Conservation (phyloP, 2,888 invertebrate species). For the Oscheius onirici region DNA sequence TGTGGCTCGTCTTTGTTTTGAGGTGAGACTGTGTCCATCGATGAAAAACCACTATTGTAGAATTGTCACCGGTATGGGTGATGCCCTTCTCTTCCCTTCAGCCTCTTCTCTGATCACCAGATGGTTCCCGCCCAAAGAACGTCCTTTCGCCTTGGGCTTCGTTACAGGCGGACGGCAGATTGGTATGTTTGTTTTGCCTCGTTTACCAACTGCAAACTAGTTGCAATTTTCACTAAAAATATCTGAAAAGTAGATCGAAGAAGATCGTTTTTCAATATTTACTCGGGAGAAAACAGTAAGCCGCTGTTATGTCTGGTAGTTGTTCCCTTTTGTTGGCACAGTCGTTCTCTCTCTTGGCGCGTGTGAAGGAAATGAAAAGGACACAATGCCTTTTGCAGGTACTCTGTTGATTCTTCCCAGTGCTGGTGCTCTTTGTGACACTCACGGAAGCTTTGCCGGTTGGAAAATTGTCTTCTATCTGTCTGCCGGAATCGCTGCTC, state of each 20-base stretch:
- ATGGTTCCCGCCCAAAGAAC: slow-evolving; percentile 70
- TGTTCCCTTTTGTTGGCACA: too few species aligned
- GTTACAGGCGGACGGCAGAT: slow-evolving; percentile 70
- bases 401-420: slow-evolving; percentile 66
- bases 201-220: neutral
- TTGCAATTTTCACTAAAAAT: neutral
- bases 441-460: slow-evolving; percentile 51
- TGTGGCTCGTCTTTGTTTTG: slow-evolving; percentile 58
- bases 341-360: too few species aligned
- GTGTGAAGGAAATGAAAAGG: too few species aligned
- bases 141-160: slow-evolving; percentile 69
- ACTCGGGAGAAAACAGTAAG: too few species aligned
- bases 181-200: slow-evolving; percentile 36
- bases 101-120: slow-evolving; percentile 65
- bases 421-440: slow-evolving; percentile 63
- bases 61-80: slow-evolving; percentile 63
- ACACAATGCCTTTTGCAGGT: slow-evolving; percentile 50
- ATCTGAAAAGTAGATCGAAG: neutral
- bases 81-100: slow-evolving; percentile 64
- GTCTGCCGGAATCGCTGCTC: slow-evolving; percentile 59
- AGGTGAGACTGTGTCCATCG: slow-evolving; percentile 31
- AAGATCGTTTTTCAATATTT: too few species aligned
- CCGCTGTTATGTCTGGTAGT: too few species aligned
- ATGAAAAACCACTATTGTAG: slow-evolving; percentile 38
- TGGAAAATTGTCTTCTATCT: slow-evolving; percentile 68